These are phyloP conservation scores for Hemichromis elongatus DNA, from an alignment of 2,113 vertebrate species.

Conservation along the genomic window DNA sequence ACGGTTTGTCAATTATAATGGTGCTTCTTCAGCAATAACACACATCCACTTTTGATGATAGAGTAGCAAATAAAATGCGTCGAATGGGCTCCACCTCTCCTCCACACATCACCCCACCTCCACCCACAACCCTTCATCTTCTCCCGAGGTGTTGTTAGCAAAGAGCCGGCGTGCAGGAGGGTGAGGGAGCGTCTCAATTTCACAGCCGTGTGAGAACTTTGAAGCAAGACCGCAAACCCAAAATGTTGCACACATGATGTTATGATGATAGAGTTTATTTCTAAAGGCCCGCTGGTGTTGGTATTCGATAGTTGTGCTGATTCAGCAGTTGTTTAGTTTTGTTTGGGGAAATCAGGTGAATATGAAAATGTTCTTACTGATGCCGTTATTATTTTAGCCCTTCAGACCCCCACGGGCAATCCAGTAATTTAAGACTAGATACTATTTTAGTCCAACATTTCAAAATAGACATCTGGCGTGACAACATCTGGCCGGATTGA, in stretches of 20 bases:
- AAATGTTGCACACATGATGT: not conserved
- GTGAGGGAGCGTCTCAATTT: not conserved
- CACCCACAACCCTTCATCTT: not conserved
- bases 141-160: not conserved
- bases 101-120: not conserved
- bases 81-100: not conserved
- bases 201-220: not conserved
- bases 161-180: not conserved
- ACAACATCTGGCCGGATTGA: not conserved
- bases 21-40: constrained; percentile 36
- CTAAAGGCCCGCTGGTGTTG: not conserved
- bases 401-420: not conserved
- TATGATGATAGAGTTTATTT: not conserved
- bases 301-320: not conserved
- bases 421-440: not conserved
- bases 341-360: not conserved
- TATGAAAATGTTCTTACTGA: not conserved
- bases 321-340: not conserved
- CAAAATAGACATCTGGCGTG: not conserved
- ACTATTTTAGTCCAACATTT: not conserved
- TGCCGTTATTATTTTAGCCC: not conserved
- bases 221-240: not conserved
- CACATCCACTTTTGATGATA: constrained; percentile 17
- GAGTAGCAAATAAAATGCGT: not conserved
- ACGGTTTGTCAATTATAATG: constrained; percentile 8